A percentile compares a stretch with the other conserved stretches of the same genome.
These are phyloP conservation scores for Myripristis jacobus DNA, from an alignment of 2,797 vertebrate species.

Conservation along the genomic window DNA sequence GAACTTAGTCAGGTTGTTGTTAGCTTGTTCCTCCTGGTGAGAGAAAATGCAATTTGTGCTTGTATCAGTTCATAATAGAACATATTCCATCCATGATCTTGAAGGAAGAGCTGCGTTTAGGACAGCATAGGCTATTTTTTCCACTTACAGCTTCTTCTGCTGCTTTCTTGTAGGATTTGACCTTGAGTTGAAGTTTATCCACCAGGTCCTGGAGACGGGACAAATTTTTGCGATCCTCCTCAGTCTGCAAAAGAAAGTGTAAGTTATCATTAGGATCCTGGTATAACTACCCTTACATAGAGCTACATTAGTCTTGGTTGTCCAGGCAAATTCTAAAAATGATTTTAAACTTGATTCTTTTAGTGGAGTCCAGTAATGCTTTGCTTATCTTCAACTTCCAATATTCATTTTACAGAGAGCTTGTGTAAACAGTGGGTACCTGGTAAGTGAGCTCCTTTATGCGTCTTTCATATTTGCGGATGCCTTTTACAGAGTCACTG, in stretches of 20 bases:
- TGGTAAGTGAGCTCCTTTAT: conserved; percentile 90
- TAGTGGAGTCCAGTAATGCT: no score
- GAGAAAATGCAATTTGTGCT: no score
- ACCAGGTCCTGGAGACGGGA: conserved; percentile 71
- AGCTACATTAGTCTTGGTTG: not conserved
- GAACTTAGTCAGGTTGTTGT: conserved; percentile 82
- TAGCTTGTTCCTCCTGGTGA: conserved; percentile 87
- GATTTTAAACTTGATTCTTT: not conserved
- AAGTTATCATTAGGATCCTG: not conserved
- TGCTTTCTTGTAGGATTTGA: conserved; percentile 69
- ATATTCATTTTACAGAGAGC: not conserved
- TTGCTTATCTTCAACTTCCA: no score
- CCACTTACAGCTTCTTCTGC: conserved; percentile 69
- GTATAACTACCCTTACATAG: not conserved
- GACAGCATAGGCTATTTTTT: not conserved
- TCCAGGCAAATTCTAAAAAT: no score
- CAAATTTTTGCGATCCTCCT: conserved; percentile 74
- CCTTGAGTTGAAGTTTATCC: conserved; percentile 75
- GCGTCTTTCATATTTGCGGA: conserved; percentile 87
- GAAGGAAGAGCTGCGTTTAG: no score
- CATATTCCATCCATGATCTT: no score
- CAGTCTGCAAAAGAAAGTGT: conserved; percentile 51
- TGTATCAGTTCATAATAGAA: no score
- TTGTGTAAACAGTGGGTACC: conserved; percentile 71
- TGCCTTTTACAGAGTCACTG: conserved; percentile 85